Conservation (phyloP, 1,140 invertebrate genomes). For the Reticulitermes speratus region DNA sequence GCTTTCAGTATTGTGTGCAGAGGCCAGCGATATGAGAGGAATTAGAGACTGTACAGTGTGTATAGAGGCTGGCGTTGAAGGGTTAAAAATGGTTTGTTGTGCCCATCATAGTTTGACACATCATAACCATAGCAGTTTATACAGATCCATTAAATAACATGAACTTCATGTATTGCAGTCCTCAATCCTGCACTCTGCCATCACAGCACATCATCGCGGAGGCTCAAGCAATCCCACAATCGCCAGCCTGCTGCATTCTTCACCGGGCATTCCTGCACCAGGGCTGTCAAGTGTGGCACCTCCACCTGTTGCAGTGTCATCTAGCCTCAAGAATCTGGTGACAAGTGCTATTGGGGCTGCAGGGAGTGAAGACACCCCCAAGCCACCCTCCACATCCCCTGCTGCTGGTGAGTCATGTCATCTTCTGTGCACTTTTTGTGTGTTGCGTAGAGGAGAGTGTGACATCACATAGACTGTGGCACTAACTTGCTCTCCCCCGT, state of each 20-base stretch:
- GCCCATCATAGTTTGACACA: too few relatives aligned
- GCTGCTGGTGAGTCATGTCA: constrained; percentile 34
- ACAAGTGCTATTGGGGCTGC: constrained; percentile 37
- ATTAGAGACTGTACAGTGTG: too few relatives aligned
- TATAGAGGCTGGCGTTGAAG: too few relatives aligned
- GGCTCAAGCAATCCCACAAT: constrained; percentile 52
- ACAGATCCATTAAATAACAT: neutral
- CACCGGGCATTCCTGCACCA: constrained; percentile 45
- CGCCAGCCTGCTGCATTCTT: constrained; percentile 56
- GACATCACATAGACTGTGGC: too few relatives aligned
- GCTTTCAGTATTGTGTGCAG: too few relatives aligned
- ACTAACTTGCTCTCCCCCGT: too few relatives aligned
- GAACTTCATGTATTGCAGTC: constrained; percentile 36
- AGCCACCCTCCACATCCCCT: constrained; percentile 32
- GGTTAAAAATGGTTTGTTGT: too few relatives aligned
- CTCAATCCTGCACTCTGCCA: constrained; percentile 50
- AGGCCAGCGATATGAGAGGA: too few relatives aligned
- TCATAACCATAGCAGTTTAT: too few relatives aligned
- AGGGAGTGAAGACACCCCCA: constrained; percentile 31
- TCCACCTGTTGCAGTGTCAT: constrained; percentile 37
- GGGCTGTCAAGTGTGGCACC: neutral
- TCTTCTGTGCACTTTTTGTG: neutral
- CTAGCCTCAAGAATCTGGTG: constrained; percentile 40
- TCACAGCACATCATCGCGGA: constrained; percentile 43
- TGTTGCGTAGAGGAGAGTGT: too few relatives aligned